phyloP scores from a whole-genome alignment of 2,888 invertebrate species.

The Drosophila barbarae region DNA sequence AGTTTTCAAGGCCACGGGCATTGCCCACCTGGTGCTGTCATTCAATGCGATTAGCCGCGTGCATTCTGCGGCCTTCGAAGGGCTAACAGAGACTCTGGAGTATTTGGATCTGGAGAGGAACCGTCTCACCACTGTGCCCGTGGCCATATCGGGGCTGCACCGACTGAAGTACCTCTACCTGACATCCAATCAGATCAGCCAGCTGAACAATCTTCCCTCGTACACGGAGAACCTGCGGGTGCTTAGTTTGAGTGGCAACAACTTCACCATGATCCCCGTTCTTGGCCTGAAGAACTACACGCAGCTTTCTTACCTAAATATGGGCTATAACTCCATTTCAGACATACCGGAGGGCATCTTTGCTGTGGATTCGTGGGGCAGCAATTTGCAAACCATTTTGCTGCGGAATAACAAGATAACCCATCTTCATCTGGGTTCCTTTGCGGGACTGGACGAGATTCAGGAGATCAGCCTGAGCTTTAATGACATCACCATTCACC shows the following conservation, averaged over 20 bases:
- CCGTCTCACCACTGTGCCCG: slow-evolving; percentile 85
- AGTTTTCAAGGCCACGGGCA: slow-evolving; percentile 85
- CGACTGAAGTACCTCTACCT: slow-evolving; percentile 90
- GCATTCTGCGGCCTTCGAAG: slow-evolving; percentile 86
- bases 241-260: slow-evolving; percentile 90
- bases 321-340: slow-evolving; percentile 92
- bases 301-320: slow-evolving; percentile 90
- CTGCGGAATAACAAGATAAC: slow-evolving; percentile 91
- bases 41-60: slow-evolving; percentile 87
- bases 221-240: slow-evolving; percentile 83
- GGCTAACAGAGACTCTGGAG: slow-evolving; percentile 87
- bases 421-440: slow-evolving; percentile 85
- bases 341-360: slow-evolving; percentile 89
- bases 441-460: slow-evolving; percentile 87
- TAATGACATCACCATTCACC: slow-evolving; percentile 91
- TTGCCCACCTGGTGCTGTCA: slow-evolving; percentile 88
- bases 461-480: slow-evolving; percentile 94
- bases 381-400: slow-evolving; percentile 88
- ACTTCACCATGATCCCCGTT: slow-evolving; percentile 86
- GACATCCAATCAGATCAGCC: slow-evolving; percentile 87
- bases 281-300: slow-evolving; percentile 86
- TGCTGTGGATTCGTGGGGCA: slow-evolving; percentile 85
- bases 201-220: slow-evolving; percentile 83
- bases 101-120: slow-evolving; percentile 92
- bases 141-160: slow-evolving; percentile 84